A percentile compares a stretch with the other conserved stretches of the same genome.
phyloP scores from a whole-genome alignment of 2,797 vertebrate species.

The Sylvia borin region DNA sequence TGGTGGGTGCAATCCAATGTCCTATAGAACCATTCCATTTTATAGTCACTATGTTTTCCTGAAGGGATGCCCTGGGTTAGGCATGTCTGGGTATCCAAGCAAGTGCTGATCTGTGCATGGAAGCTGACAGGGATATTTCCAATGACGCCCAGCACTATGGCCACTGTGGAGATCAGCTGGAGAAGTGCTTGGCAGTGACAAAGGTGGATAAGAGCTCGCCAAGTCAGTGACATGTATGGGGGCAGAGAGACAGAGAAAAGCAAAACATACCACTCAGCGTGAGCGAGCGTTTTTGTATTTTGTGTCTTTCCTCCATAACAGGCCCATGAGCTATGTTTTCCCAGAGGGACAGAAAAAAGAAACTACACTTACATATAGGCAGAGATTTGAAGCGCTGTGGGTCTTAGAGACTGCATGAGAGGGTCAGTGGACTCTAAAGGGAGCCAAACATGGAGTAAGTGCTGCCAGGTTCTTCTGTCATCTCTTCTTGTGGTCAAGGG shows the following conservation, averaged over 20 bases:
- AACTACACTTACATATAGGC: background rate
- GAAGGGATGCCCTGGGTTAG: background rate
- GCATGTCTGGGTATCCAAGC: no score
- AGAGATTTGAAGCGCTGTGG: background rate
- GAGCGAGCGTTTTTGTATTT: background rate
- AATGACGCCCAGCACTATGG: accelerated
- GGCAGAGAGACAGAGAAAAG: background rate
- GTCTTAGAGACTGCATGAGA: background rate
- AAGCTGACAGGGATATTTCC: accelerated
- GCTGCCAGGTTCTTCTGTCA: background rate
- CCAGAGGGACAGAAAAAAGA: background rate
- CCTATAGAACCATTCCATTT: accelerated
- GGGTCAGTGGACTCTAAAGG: background rate
- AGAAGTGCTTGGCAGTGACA: background rate
- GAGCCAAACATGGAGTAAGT: accelerated
- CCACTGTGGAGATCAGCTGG: background rate
- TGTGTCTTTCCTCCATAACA: background rate
- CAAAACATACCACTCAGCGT: background rate
- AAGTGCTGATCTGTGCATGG: accelerated
- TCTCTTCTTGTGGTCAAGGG: background rate
- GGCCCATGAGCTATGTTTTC: background rate
- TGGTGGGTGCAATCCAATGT: accelerated
- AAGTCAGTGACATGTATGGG: no score
- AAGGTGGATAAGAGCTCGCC: accelerated
- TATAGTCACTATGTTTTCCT: accelerated